Conservation (phyloP, 1,140 invertebrate species). For the Leptopilina boulardi region DNA sequence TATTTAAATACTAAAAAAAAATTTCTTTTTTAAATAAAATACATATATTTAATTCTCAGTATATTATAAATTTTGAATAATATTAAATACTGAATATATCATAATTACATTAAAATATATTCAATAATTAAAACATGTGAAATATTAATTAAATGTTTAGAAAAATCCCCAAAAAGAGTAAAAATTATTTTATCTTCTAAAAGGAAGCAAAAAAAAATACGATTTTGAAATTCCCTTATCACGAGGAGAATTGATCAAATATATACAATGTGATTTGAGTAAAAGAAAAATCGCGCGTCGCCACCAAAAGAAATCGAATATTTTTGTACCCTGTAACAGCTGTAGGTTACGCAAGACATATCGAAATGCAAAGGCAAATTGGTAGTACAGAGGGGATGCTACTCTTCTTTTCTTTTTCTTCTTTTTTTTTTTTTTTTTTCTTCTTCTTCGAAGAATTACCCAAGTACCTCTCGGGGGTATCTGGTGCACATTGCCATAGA, state of each 20-base stretch:
- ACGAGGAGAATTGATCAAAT: neutral
- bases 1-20: too few relatives aligned
- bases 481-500: slow-evolving; percentile 56
- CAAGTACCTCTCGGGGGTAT: slow-evolving; percentile 56
- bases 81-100: too few relatives aligned
- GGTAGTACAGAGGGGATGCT: slow-evolving; percentile 1
- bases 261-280: slow-evolving; percentile 14
- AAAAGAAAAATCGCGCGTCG: slow-evolving; percentile 29
- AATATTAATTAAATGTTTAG: too few relatives aligned
- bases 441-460: slow-evolving; percentile 57
- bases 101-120: too few relatives aligned
- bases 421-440: slow-evolving; percentile 6
- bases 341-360: slow-evolving; percentile 30
- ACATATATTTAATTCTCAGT: too few relatives aligned
- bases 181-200: too few relatives aligned
- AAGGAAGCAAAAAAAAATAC: neutral
- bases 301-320: slow-evolving; percentile 12
- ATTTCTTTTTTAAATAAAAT: too few relatives aligned
- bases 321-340: slow-evolving; percentile 23
- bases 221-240: neutral
- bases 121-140: too few relatives aligned
- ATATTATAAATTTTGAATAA: too few relatives aligned
- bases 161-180: too few relatives aligned
- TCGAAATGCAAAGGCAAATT: slow-evolving; percentile 15
- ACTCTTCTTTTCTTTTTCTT: neutral